These are phyloP conservation scores for Sitobion miscanthi DNA, from an alignment of 1,140 invertebrate genomes.

Conservation along the genomic window DNA sequence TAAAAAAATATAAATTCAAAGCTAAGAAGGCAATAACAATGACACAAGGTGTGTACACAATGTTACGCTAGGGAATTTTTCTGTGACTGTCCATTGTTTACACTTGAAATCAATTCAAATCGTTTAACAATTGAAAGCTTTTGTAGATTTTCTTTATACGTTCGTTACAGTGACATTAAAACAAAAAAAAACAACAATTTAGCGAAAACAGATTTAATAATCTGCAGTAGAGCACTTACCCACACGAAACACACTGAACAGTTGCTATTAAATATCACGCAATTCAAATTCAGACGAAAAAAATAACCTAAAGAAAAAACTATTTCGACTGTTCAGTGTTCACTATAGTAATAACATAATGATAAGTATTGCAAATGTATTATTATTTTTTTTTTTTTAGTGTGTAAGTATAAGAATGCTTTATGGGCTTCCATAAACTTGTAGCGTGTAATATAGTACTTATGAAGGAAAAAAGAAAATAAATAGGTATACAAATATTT, in stretches of 20 bases:
- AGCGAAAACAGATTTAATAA: conserved; percentile 42
- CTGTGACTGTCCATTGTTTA: not conserved
- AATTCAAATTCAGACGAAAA: conserved; percentile 35
- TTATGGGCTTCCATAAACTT: not conserved
- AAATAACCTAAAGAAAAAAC: not conserved
- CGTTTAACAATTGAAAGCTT: conserved; percentile 46
- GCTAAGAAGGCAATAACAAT: not conserved
- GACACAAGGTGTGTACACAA: conserved; percentile 1
- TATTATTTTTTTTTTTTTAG: not conserved
- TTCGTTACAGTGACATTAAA: conserved; percentile 25
- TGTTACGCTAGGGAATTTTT: not conserved
- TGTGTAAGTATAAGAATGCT: conserved; percentile 24
- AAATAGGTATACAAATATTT: conserved; percentile 1
- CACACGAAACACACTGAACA: conserved; percentile 10
- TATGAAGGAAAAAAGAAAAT: conserved; percentile 10
- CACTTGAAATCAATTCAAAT: conserved; percentile 46
- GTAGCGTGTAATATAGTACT: conserved; percentile 33
- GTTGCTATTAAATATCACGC: conserved; percentile 49
- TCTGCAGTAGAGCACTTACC: conserved; percentile 35
- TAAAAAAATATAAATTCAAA: not conserved
- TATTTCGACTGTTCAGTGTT: not conserved
- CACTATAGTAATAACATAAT: not conserved
- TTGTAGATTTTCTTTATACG: conserved; percentile 17
- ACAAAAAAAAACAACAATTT: conserved; percentile 46
- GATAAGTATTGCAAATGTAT: conserved; percentile 1